Evolutionary conservation across 1,140 invertebrate species (phyloP).

Genomic region (Ostrea denselamellosa): DNA sequence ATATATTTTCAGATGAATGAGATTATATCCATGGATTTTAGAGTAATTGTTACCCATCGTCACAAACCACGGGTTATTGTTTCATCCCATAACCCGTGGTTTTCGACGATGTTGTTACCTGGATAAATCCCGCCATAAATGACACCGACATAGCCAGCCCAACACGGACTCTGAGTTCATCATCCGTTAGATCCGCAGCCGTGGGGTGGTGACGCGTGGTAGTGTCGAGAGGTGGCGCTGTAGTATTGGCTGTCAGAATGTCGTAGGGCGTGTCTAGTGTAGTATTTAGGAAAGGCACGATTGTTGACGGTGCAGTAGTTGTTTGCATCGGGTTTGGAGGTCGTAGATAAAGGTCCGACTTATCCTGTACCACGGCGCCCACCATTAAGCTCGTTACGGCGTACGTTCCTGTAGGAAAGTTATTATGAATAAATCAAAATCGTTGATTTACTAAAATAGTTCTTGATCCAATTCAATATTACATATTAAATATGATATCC

Average conservation of each 20-base stretch:
- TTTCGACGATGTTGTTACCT: too few species aligned
- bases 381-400: conserved; percentile 80
- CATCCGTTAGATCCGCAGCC: conserved; percentile 2
- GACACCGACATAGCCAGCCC: conserved; percentile 73
- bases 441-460: too few species aligned
- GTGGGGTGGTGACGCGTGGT: conserved; percentile 16
- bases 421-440: too few species aligned
- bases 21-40: too few species aligned
- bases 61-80: too few species aligned
- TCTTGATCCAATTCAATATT: too few species aligned
- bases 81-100: too few species aligned
- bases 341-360: conserved; percentile 44
- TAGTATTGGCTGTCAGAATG: conserved; percentile 37
- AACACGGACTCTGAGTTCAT: conserved; percentile 63
- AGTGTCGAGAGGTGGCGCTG: neutral
- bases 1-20: too few species aligned
- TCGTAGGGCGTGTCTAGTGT: neutral
- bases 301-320: neutral
- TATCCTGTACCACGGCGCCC: conserved; percentile 74
- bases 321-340: conserved; percentile 28
- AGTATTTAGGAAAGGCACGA: neutral
- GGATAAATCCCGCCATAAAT: conserved; percentile 70
- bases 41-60: conserved; percentile 60
- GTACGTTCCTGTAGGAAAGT: conserved; percentile 75
- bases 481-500: too few species aligned